Conservation (phyloP, 2,113 vertebrate species). For the Galbula dea region DNA sequence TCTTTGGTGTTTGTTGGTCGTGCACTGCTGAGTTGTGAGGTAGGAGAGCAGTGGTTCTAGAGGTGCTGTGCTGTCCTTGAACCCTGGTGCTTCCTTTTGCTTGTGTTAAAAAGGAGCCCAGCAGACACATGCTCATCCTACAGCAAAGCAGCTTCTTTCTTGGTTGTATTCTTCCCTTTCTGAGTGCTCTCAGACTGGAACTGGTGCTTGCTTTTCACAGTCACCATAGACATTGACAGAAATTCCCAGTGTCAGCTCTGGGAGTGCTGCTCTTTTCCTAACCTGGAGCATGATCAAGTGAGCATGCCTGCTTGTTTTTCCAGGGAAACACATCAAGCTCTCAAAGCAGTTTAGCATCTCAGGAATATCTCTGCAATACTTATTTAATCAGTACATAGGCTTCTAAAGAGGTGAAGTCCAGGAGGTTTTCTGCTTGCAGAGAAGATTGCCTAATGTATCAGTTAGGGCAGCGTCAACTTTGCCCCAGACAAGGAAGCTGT, state of each 20-base stretch:
- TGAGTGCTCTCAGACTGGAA: background rate
- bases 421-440: background rate
- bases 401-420: background rate
- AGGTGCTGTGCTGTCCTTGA: background rate
- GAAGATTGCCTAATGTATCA: background rate
- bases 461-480: background rate
- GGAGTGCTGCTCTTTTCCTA: background rate
- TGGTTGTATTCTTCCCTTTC: no score
- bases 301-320: background rate
- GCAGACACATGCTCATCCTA: accelerated
- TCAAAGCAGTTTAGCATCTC: background rate
- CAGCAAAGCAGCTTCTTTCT: background rate
- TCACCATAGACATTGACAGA: background rate
- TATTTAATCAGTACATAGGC: accelerated
- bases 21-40: background rate
- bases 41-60: background rate
- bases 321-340: background rate
- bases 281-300: background rate
- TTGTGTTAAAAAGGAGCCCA: background rate
- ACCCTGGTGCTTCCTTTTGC: background rate
- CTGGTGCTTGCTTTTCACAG: background rate
- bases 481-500: background rate
- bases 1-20: background rate
- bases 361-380: background rate
- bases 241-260: background rate